Evolutionary conservation across 2,113 vertebrate species (phyloP).

Genomic region (Rhinopomastus cyanomelas): DNA sequence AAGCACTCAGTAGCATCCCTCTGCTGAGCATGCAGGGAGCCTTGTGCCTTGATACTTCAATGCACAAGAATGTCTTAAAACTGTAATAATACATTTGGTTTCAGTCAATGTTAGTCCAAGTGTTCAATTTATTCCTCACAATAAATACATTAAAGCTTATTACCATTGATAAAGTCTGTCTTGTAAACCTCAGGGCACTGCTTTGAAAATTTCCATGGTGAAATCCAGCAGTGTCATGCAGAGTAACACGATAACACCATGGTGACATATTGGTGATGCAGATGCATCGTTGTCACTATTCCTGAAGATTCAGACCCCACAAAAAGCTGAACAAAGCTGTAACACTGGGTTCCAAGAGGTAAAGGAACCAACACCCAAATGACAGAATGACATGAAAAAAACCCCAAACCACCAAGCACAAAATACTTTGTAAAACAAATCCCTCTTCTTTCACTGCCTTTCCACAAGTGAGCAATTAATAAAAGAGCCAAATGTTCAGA

Average conservation of each 20-base stretch:
- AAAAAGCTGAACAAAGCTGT: neutral
- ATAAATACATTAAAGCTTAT: conserved; percentile 34
- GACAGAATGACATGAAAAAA: no score
- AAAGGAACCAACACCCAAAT: neutral
- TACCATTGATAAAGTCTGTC: conserved; percentile 5
- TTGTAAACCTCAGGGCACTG: neutral
- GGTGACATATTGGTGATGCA: neutral
- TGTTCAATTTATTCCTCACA: neutral
- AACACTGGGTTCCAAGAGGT: no score
- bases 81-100: neutral
- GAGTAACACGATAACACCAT: neutral
- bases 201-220: conserved; percentile 37
- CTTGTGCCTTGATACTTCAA: neutral
- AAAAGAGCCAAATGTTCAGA: neutral
- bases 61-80: neutral
- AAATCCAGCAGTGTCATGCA: neutral
- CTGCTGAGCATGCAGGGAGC: neutral
- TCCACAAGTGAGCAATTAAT: neutral
- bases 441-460: neutral
- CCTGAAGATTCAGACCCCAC: neutral
- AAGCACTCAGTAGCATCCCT: neutral
- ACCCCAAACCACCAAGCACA: neutral
- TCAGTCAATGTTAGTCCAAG: neutral
- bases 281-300: rapidly evolving
- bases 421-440: neutral